These are phyloP conservation scores for Octomys mimax DNA, from an alignment of 2,797 vertebrate species.

Conservation along the genomic window DNA sequence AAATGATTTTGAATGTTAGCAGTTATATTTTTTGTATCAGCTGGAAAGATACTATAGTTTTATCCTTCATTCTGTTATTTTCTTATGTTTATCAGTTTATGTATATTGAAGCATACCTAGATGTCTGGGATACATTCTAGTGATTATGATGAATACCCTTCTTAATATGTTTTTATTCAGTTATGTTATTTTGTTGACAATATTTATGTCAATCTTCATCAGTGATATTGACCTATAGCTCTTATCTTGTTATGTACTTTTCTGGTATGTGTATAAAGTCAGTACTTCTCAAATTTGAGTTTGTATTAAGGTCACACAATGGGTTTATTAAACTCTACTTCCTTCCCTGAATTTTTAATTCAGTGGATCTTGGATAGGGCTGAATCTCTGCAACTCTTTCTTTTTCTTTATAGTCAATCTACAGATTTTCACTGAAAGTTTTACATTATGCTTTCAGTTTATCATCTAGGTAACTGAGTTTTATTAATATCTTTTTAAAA, in stretches of 20 bases:
- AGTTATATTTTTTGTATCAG: not conserved
- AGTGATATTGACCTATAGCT: not conserved
- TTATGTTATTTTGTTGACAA: not conserved
- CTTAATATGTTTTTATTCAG: not conserved
- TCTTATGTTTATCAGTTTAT: not conserved
- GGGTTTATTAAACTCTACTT: not conserved
- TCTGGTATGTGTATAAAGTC: too few species aligned
- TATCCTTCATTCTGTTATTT: not conserved
- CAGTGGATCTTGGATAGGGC: not conserved
- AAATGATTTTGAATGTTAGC: not conserved
- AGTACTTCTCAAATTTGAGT: not conserved
- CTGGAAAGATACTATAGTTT: not conserved
- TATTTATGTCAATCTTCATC: not conserved
- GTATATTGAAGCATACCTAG: not conserved
- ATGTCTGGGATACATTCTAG: not conserved
- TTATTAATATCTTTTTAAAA: not conserved
- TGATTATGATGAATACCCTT: not conserved
- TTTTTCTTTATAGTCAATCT: not conserved
- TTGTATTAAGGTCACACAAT: not conserved
- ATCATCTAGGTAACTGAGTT: not conserved
- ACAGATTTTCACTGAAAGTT: not conserved
- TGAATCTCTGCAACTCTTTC: not conserved
- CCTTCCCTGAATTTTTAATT: not conserved
- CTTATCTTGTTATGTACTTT: not conserved
- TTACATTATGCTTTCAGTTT: not conserved